Evolutionary conservation across 2,797 vertebrate genomes (phyloP).

Genomic region (Syngnathus acus): DNA sequence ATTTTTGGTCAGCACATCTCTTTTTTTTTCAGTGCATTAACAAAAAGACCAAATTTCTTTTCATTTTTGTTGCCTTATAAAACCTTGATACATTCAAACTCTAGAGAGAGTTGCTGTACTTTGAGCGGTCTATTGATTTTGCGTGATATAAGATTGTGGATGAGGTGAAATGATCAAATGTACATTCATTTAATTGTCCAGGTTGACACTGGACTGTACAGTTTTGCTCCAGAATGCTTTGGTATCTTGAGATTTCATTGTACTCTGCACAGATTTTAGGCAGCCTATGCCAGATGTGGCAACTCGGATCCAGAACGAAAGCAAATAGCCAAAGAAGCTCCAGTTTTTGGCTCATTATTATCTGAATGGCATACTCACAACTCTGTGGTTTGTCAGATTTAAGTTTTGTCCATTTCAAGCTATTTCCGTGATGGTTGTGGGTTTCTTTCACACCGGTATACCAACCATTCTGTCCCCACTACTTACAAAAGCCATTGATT

Average conservation of each 20-base stretch:
- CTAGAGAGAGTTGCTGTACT: background rate
- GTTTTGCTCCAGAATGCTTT: background rate
- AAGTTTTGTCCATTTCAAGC: background rate
- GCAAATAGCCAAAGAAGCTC: background rate
- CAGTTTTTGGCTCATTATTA: background rate
- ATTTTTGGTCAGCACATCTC: background rate
- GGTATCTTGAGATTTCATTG: background rate
- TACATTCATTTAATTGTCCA: background rate
- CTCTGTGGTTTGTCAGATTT: background rate
- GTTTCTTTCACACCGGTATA: background rate
- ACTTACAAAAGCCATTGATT: background rate
- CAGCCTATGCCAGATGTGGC: background rate
- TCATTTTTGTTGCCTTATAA: background rate
- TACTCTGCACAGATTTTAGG: background rate
- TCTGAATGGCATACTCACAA: background rate
- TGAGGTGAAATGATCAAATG: background rate
- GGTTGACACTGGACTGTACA: background rate
- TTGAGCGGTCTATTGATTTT: background rate
- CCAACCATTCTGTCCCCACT: background rate
- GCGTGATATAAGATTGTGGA: no score
- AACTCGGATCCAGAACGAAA: background rate
- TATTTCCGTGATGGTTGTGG: background rate
- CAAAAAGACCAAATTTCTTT: background rate
- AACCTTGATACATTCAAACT: background rate
- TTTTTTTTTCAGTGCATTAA: background rate